phyloP scores from a whole-genome alignment of 2,797 vertebrate species.

The Vultur gryphus region DNA sequence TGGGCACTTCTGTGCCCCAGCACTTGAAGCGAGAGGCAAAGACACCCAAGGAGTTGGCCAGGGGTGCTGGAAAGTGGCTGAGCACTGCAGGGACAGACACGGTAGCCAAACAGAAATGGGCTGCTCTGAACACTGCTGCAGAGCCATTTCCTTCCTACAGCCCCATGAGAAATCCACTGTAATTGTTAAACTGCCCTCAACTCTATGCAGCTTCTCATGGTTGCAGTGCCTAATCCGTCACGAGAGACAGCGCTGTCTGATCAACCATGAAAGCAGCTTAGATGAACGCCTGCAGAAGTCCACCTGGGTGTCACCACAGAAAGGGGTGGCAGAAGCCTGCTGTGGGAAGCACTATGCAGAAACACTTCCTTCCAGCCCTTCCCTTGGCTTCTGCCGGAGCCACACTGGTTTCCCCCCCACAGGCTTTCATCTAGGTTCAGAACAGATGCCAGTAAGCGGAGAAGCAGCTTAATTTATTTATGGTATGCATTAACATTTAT shows the following conservation, averaged over 20 bases:
- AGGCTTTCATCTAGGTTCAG: neutral
- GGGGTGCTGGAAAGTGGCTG: neutral
- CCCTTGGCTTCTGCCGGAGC: neutral
- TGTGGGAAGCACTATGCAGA: neutral
- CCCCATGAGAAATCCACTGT: neutral
- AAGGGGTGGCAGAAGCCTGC: neutral
- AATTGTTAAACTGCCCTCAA: neutral
- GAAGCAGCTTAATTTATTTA: conserved; percentile 69
- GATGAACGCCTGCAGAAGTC: neutral
- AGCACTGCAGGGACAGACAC: fast-evolving
- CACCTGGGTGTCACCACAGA: neutral
- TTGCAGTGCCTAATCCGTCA: neutral
- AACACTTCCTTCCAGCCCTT: neutral
- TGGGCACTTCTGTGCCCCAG: neutral
- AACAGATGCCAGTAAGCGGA: conserved; percentile 38
- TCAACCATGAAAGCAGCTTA: neutral
- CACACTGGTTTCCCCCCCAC: neutral
- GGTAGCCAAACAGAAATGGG: neutral
- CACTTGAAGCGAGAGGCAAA: neutral
- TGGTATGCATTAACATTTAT: conserved; percentile 68
- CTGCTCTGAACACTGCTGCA: neutral
- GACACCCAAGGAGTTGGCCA: neutral
- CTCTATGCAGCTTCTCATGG: neutral
- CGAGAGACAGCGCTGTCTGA: fast-evolving
- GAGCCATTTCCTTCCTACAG: neutral